Conservation (phyloP, 1,140 invertebrate species). For the Pseudoatta argentina region DNA sequence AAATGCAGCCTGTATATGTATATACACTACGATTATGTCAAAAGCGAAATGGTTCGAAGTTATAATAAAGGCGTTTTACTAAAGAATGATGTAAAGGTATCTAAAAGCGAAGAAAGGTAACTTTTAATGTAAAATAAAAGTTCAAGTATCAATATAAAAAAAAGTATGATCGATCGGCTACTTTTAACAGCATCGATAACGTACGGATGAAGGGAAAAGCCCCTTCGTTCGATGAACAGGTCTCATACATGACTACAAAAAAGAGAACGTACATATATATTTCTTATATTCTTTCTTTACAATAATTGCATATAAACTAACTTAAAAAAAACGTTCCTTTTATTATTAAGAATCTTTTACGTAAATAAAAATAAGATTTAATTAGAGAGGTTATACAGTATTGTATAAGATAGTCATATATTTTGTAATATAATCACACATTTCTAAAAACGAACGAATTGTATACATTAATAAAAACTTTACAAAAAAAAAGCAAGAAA, state of each 20-base stretch:
- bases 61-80: constrained; percentile 28
- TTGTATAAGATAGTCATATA: neutral
- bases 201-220: neutral
- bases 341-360: neutral
- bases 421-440: neutral
- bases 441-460: neutral
- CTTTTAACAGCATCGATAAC: constrained; percentile 17
- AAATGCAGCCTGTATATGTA: constrained; percentile 33
- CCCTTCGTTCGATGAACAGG: neutral
- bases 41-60: constrained; percentile 6
- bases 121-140: constrained; percentile 17
- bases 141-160: neutral
- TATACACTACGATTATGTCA: constrained; percentile 12
- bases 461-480: neutral
- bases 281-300: neutral
- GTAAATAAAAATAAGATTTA: neutral
- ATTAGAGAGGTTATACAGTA: neutral
- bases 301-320: neutral
- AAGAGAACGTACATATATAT: neutral
- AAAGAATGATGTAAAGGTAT: neutral
- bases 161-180: neutral
- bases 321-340: neutral
- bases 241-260: neutral
- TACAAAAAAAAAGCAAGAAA: neutral
- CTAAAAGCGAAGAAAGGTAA: neutral